A percentile compares a stretch with the other conserved stretches of the same genome.
These are phyloP conservation scores for Heliangelus exortis DNA, from an alignment of 2,797 vertebrate species.

Conservation along the genomic window DNA sequence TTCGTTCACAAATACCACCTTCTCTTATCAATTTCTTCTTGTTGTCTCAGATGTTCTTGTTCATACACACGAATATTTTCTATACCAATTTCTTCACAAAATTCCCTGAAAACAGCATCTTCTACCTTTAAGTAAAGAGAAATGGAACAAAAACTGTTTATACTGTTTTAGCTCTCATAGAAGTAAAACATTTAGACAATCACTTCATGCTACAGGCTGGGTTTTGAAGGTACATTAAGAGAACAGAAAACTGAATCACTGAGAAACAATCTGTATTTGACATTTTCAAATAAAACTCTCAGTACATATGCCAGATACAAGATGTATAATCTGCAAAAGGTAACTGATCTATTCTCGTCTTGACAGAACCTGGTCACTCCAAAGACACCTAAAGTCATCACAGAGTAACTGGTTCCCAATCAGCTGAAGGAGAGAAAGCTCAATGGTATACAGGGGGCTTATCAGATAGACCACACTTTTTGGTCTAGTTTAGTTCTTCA, in stretches of 20 bases:
- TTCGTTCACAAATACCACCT: constrained; percentile 74
- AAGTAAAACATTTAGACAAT: background rate
- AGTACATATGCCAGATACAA: background rate
- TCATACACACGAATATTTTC: constrained; percentile 92
- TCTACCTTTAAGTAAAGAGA: constrained; percentile 82
- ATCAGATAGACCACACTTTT: background rate
- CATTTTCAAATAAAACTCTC: background rate
- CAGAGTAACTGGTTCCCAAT: background rate
- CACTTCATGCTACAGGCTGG: background rate
- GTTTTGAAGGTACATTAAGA: background rate
- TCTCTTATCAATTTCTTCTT: constrained; percentile 88
- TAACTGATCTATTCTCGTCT: background rate
- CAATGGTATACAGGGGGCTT: background rate
- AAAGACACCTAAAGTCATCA: background rate
- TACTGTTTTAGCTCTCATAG: background rate
- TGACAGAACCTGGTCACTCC: background rate
- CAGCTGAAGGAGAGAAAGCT: background rate
- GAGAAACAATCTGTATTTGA: background rate
- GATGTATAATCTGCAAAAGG: background rate
- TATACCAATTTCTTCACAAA: constrained; percentile 91
- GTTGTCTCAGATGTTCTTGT: constrained; percentile 84
- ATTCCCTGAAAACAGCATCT: constrained; percentile 88
- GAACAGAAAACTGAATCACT: background rate
- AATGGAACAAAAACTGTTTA: background rate
- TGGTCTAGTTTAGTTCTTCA: background rate